phyloP scores from a whole-genome alignment of 2,888 invertebrate species.

The Callyntrura guangdongensis region DNA sequence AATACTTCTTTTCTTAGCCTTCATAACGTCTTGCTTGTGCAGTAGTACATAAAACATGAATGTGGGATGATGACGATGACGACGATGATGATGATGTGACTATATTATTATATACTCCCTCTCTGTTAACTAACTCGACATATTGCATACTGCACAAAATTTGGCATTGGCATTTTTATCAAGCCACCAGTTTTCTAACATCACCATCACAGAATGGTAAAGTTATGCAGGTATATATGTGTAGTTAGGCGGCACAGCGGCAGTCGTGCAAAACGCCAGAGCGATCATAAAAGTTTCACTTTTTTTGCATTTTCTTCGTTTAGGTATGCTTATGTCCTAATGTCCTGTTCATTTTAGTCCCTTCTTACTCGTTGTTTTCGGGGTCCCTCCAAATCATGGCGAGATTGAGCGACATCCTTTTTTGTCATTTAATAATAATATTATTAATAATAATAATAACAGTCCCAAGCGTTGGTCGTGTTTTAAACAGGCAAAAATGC shows the following conservation, averaged over 20 bases:
- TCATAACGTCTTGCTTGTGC: no score
- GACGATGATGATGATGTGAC: background rate
- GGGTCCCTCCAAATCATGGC: background rate
- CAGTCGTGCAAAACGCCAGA: no score
- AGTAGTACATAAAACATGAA: no score
- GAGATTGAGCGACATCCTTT: background rate
- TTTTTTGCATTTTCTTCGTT: background rate
- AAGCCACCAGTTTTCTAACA: background rate
- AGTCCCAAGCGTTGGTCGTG: no score
- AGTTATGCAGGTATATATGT: background rate
- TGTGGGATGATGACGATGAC: background rate
- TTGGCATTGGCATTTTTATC: conserved; percentile 35
- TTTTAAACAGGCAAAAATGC: no score
- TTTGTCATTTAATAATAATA: no score
- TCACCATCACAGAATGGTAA: background rate
- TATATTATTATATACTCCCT: background rate
- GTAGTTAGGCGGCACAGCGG: background rate
- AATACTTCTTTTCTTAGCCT: no score
- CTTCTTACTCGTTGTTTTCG: background rate
- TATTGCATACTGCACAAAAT: background rate
- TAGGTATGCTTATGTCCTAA: background rate
- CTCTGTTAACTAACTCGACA: background rate
- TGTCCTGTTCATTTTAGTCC: background rate
- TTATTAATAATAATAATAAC: no score
- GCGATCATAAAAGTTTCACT: background rate